Base-by-base conservation (phyloP, 1,140 invertebrate species). In the Orchestia grillus region DNA sequence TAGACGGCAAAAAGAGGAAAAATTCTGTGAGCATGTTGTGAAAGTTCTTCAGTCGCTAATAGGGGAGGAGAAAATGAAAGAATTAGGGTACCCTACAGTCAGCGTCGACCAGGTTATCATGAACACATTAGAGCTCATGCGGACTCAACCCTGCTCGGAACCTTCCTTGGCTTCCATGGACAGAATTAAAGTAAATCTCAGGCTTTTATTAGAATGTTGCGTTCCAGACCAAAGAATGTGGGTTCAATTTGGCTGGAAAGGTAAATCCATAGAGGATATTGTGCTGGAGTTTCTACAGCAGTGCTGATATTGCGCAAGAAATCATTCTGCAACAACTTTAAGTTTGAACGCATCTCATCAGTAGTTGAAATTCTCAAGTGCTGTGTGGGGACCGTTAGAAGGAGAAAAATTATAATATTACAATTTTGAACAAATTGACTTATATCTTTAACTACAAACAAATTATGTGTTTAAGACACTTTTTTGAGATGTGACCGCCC, bases 241-340 rank as follows among this genome's bases (percentile, higher is more conserved):
- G 97, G 95, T 42, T 45, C 96, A 96, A 57, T 96, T 97, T 87
- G 97, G 97, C 40, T 97, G 97, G 97, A 53, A 95, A 87, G 96
- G 96, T 40, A 97, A 97, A 77, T 96, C 96, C n/a, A 97, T 97
- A 57, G 97, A 97, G 41, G 96, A 97, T 53, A 97, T 97, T n/a
- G 96, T 97, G 6, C 53, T 95, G 40, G 96, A 97, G 94, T 97
- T 97, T 96, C 96, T 97, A 44, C 43, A 94, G 44, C 92, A 94
- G 36, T 94, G 92, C 44, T 94, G 92, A 94, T 94, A 94, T 47
- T 44, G 92, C 44, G 36, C 28, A 77, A 23, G 11, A 77, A 77
- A 77, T 77, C 62, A 77, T 77, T 77, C 62, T 23, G 62, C 36
- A 23, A 77, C 36, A 3, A 77, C 62, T 77, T 77, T 36, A 77